Conservation (phyloP, 2,797 vertebrate genomes). For the Cossypha caffra region DNA sequence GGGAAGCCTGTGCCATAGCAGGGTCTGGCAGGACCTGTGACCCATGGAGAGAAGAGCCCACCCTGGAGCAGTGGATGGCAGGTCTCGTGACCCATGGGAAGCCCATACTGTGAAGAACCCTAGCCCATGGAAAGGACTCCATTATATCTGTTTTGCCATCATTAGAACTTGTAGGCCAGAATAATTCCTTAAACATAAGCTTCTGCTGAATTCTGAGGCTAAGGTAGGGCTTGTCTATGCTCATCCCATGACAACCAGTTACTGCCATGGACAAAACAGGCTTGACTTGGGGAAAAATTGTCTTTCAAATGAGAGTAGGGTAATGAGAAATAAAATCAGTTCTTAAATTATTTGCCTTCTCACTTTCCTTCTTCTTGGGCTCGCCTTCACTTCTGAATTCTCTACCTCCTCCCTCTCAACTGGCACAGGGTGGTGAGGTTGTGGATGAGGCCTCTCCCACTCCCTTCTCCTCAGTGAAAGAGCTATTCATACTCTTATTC, state of each 20-base stretch:
- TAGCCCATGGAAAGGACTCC: rapidly evolving
- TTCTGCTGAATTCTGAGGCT: neutral
- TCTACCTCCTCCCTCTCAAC: rapidly evolving
- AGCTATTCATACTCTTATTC: neutral
- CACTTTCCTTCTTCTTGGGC: neutral
- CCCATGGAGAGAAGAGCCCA: neutral
- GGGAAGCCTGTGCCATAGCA: rapidly evolving
- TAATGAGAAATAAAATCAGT: neutral
- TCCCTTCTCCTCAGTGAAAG: neutral
- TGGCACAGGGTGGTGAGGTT: neutral
- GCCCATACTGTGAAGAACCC: neutral
- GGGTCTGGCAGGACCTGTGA: neutral
- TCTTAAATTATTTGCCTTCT: neutral
- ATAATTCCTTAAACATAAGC: neutral
- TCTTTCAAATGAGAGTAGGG: neutral
- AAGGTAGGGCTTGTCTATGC: neutral
- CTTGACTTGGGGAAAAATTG: neutral
- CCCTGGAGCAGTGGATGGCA: neutral
- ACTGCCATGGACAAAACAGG: neutral
- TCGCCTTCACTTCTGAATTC: neutral
- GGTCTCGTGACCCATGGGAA: neutral
- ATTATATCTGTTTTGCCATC: neutral
- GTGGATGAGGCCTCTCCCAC: neutral
- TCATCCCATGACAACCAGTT: neutral
- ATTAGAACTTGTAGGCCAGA: neutral